Percentiles rank a stretch among this genome's conserved stretches.
Evolutionary conservation across 2,797 vertebrate species (phyloP).

Genomic region (Myotis pilosus): DNA sequence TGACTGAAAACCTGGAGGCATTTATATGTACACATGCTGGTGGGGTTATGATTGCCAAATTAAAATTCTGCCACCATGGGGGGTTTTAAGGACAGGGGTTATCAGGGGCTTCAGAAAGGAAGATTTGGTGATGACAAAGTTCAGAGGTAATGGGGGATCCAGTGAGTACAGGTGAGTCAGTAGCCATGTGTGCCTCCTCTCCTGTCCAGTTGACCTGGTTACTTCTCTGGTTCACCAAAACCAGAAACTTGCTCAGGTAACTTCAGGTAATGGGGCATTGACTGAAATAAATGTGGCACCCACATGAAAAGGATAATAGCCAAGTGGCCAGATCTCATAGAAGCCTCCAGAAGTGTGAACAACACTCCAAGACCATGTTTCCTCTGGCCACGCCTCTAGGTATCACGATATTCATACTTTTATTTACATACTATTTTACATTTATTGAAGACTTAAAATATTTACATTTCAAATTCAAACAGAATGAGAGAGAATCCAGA

Average conservation of each 20-base stretch:
- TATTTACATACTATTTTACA: neutral
- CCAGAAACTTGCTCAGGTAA: neutral
- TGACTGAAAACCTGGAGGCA: neutral
- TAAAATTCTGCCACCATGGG: neutral
- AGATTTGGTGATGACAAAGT: neutral
- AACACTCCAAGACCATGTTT: neutral
- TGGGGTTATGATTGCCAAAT: neutral
- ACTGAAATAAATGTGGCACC: neutral
- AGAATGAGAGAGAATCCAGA: neutral
- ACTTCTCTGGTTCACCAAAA: neutral
- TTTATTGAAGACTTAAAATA: neutral
- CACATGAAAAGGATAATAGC: neutral
- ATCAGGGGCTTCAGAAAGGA: neutral
- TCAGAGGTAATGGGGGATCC: neutral
- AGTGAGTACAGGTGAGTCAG: neutral
- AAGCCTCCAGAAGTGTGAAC: neutral
- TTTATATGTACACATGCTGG: neutral
- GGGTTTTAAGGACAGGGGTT: neutral
- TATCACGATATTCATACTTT: neutral
- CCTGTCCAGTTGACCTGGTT: neutral
- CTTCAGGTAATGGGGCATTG: neutral
- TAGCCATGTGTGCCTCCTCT: no score
- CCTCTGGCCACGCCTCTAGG: neutral
- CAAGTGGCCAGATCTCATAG: neutral
- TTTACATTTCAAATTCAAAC: neutral